Evolutionary conservation across 2,797 vertebrate genomes (phyloP).

Genomic region (Sebastolobus alascanus): DNA sequence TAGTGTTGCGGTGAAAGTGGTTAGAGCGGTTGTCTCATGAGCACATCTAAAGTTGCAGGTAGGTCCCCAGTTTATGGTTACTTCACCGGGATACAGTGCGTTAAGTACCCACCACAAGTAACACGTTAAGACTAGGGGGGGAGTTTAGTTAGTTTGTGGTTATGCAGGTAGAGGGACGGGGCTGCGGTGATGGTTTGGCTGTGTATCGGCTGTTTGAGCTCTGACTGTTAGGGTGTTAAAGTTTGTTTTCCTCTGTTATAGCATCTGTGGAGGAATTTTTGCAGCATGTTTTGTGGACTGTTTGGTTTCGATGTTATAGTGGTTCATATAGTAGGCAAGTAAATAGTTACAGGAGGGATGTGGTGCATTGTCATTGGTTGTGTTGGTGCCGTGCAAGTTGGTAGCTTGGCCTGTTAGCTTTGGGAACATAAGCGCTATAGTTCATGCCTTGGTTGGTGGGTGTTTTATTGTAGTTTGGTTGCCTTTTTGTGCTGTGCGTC

Average conservation of each 20-base stretch:
- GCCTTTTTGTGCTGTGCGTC: fast-evolving
- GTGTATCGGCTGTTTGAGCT: no score
- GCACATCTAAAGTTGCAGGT: no score
- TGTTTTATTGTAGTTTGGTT: neutral
- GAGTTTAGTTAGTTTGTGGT: no score
- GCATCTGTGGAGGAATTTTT: neutral
- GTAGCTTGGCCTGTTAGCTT: neutral
- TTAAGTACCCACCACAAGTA: no score
- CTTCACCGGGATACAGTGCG: no score
- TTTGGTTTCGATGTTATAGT: neutral
- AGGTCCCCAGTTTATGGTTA: no score
- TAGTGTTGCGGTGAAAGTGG: no score
- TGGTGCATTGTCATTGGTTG: neutral
- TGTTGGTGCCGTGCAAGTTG: neutral
- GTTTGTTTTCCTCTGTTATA: neutral
- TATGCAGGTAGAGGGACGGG: no score
- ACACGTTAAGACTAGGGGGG: no score
- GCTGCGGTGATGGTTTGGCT: no score
- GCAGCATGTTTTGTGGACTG: neutral
- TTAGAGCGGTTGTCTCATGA: no score
- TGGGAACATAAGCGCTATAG: neutral
- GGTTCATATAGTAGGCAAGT: neutral
- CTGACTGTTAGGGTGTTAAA: neutral
- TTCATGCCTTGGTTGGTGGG: neutral
- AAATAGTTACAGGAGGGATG: neutral